Evolutionary conservation across 2,113 vertebrate genomes (phyloP).

Genomic region (Cyanistes caeruleus): DNA sequence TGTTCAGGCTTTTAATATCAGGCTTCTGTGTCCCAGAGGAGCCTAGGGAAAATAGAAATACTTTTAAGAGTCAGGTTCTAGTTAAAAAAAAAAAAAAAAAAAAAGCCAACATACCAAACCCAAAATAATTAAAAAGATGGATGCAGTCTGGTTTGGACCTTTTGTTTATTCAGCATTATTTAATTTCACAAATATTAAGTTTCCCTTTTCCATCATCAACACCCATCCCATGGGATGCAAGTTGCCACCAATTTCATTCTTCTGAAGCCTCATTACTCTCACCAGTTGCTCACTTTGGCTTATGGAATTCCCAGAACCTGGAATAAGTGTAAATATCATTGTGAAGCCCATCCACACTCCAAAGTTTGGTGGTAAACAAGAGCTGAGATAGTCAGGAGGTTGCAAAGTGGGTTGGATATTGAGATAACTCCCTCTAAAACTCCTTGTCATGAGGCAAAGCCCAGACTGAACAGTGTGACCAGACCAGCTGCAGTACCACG

Average conservation of each 20-base stretch:
- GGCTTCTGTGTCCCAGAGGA: neutral
- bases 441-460: neutral
- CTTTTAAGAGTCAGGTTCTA: neutral
- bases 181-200: conserved; percentile 57
- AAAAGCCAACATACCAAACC: neutral
- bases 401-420: neutral
- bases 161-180: conserved; percentile 15
- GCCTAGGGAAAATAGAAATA: neutral
- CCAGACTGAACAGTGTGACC: rapidly evolving
- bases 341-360: neutral
- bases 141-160: conserved; percentile 22
- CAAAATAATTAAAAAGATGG: conserved; percentile 44
- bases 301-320: neutral
- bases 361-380: neutral
- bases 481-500: rapidly evolving
- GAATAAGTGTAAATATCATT: neutral
- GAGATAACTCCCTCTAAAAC: neutral
- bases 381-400: neutral
- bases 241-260: neutral
- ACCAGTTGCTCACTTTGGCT: conserved; percentile 35
- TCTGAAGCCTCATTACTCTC: conserved; percentile 43
- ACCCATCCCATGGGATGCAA: neutral
- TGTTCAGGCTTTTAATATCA: neutral
- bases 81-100: neutral
- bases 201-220: conserved; percentile 38